phyloP scores from a whole-genome alignment of 37 sponge, comb jelly and placozoan species.

The Halichondria panicea region DNA sequence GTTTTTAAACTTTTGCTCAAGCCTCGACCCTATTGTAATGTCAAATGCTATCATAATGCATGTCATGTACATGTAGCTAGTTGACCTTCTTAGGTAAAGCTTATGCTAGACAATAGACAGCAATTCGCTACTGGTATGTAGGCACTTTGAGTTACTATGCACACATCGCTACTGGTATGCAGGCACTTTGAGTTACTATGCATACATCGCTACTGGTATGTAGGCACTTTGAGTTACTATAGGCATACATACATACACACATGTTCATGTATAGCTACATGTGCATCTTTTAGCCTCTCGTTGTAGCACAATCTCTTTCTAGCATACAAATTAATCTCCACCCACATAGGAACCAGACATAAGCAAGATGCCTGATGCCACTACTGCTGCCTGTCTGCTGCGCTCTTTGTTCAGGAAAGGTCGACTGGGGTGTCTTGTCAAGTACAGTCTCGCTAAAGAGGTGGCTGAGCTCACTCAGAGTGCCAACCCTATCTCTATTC shows the following conservation, averaged over 20 bases:
- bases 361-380: slow-evolving; percentile 23
- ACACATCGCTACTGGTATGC: no score
- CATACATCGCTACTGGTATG: neutral
- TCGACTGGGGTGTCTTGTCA: slow-evolving; percentile 29
- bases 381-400: slow-evolving; percentile 38
- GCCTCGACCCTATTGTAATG: no score
- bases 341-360: slow-evolving; percentile 45
- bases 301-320: no score
- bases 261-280: neutral
- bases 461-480: slow-evolving; percentile 31
- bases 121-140: no score
- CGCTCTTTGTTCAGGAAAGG: slow-evolving; percentile 22
- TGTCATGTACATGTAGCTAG: no score
- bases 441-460: slow-evolving; percentile 38
- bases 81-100: no score
- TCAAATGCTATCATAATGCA: no score
- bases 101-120: no score
- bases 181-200: no score
- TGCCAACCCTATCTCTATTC: slow-evolving; percentile 26
- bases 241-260: neutral
- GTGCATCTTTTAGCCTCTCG: no score
- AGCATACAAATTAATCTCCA: no score
- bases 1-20: neutral
- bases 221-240: neutral
- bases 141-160: no score